Conservation (phyloP, 2,888 invertebrate genomes). For the Drosophila phalerata region DNA sequence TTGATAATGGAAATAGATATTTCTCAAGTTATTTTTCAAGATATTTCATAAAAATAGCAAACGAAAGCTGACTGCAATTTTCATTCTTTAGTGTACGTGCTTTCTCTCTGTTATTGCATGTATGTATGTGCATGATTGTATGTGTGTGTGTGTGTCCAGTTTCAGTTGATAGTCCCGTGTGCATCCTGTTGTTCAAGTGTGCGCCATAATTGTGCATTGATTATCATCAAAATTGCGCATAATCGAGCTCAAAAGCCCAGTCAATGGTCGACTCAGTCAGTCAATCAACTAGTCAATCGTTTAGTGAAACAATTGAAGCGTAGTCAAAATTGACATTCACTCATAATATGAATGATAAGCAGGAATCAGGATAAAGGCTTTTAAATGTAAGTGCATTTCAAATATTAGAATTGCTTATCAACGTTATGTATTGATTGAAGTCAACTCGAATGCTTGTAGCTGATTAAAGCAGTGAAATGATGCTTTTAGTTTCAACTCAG, state of each 20-base stretch:
- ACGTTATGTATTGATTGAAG: not conserved
- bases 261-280: conserved; percentile 29
- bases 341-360: not conserved
- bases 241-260: conserved; percentile 34
- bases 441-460: not conserved
- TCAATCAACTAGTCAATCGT: conserved; percentile 17
- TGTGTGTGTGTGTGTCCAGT: not conserved
- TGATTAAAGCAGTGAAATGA: not conserved
- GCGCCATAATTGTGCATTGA: conserved; percentile 75
- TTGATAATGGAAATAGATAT: not conserved
- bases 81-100: not conserved
- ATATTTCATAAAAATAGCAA: not conserved
- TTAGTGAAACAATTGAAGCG: conserved; percentile 12
- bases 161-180: conserved; percentile 17
- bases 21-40: not conserved
- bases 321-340: not conserved
- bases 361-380: not conserved
- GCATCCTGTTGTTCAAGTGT: conserved; percentile 30
- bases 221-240: conserved; percentile 69
- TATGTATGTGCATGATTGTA: not conserved
- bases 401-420: not conserved
- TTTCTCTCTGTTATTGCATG: not conserved
- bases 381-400: not conserved
- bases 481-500: too few species aligned
- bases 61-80: not conserved